Evolutionary conservation across 2,113 vertebrate species (phyloP).

Genomic region (Xyliphius kryptos): DNA sequence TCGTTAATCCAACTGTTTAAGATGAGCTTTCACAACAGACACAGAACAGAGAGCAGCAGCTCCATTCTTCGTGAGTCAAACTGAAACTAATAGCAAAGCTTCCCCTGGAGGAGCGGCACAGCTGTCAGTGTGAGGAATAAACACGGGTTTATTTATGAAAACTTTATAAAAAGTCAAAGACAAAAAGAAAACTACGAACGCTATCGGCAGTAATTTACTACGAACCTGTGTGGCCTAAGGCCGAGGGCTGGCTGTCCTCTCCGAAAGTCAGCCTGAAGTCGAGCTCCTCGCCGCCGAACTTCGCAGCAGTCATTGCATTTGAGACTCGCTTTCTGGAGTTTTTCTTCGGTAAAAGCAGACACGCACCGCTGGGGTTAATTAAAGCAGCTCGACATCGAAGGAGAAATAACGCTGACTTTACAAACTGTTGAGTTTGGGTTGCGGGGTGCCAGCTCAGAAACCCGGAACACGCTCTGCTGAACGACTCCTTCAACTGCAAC

Average conservation of each 20-base stretch:
- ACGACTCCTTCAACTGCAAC: neutral
- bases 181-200: neutral
- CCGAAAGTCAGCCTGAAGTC: conserved; percentile 89
- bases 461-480: conserved; percentile 31
- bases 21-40: neutral
- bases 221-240: conserved; percentile 72
- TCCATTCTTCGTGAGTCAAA: neutral
- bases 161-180: too few species aligned
- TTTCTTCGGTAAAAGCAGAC: neutral
- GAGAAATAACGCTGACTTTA: conserved; percentile 23
- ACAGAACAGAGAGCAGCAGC: neutral
- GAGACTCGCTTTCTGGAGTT: conserved; percentile 43
- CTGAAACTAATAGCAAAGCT: neutral
- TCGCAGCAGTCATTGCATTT: conserved; percentile 77
- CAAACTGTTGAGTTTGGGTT: neutral
- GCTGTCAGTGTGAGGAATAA: neutral
- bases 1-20: neutral
- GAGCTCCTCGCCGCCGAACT: conserved; percentile 79
- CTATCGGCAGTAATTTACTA: conserved; percentile 12
- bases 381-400: neutral
- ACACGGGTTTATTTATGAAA: neutral
- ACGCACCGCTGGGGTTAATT: neutral
- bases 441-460: conserved; percentile 27
- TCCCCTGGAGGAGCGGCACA: conserved; percentile 15
- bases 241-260: conserved; percentile 68